Percentiles rank a stretch among this genome's conserved stretches.
Evolutionary conservation across 2,113 vertebrate genomes (phyloP).

Genomic region (Hystrix cristata): DNA sequence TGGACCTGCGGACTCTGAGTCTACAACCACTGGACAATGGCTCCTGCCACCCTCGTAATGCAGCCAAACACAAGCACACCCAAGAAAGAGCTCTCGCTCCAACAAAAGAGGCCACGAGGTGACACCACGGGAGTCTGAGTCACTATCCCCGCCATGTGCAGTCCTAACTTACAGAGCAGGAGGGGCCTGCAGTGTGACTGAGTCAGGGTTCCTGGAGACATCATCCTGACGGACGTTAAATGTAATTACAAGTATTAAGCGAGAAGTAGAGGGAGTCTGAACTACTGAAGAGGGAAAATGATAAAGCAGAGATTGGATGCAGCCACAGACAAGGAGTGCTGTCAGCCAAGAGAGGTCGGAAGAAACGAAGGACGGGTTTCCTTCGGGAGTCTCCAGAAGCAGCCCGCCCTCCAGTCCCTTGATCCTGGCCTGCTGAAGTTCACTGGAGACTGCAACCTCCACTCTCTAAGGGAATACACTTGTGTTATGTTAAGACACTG

Average conservation of each 20-base stretch:
- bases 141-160: neutral
- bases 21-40: too few relatives aligned
- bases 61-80: neutral
- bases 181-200: neutral
- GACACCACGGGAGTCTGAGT: neutral
- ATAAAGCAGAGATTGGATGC: neutral
- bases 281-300: neutral
- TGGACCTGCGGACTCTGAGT: too few relatives aligned
- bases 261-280: neutral
- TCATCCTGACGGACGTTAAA: neutral
- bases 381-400: neutral
- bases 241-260: neutral
- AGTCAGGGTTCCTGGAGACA: neutral
- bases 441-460: neutral
- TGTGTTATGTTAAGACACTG: neutral
- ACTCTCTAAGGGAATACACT: neutral
- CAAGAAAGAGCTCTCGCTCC: neutral
- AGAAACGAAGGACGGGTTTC: neutral
- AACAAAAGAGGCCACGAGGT: neutral
- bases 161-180: neutral
- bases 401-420: neutral
- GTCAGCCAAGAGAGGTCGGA: neutral
- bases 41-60: neutral
- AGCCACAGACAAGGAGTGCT: neutral
- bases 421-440: neutral